Conservation (phyloP, 2,888 invertebrate genomes). For the Sinodicranocentrus sp. region DNA sequence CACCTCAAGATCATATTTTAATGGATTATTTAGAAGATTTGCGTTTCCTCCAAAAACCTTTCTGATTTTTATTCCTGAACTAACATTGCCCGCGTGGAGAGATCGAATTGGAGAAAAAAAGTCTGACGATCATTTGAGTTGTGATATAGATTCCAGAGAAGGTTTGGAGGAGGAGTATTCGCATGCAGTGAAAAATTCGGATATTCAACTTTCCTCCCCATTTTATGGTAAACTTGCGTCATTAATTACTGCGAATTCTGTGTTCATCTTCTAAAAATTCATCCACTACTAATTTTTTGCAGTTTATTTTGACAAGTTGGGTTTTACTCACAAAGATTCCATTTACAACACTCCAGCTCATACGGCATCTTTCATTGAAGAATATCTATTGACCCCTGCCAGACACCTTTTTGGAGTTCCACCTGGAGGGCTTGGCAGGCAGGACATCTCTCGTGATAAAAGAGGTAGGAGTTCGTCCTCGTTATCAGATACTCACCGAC, state of each 20-base stretch:
- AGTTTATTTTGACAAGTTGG: conserved; percentile 59
- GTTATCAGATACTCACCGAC: conserved; percentile 35
- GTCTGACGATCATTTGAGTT: neutral
- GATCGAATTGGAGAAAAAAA: neutral
- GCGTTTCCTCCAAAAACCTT: conserved; percentile 56
- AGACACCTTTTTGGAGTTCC: conserved; percentile 50
- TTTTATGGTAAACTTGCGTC: conserved; percentile 39
- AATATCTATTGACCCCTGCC: conserved; percentile 42
- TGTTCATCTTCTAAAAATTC: neutral
- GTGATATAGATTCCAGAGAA: neutral
- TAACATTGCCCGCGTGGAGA: conserved; percentile 45
- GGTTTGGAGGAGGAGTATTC: conserved; percentile 16
- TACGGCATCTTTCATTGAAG: conserved; percentile 34
- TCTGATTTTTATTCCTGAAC: conserved; percentile 36
- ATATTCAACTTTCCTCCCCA: conserved; percentile 39
- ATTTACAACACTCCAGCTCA: conserved; percentile 30
- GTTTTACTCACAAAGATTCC: conserved; percentile 57
- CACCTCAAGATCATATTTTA: conserved; percentile 6
- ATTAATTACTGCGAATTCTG: neutral
- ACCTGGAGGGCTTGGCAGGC: neutral
- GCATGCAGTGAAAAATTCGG: conserved; percentile 51
- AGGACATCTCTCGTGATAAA: too few relatives aligned
- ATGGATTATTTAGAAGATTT: conserved; percentile 37
- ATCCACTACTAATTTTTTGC: neutral
- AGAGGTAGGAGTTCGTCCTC: neutral